Base-by-base conservation (phyloP, 2,888 invertebrate species). In the Eupithecia centaureata region DNA sequence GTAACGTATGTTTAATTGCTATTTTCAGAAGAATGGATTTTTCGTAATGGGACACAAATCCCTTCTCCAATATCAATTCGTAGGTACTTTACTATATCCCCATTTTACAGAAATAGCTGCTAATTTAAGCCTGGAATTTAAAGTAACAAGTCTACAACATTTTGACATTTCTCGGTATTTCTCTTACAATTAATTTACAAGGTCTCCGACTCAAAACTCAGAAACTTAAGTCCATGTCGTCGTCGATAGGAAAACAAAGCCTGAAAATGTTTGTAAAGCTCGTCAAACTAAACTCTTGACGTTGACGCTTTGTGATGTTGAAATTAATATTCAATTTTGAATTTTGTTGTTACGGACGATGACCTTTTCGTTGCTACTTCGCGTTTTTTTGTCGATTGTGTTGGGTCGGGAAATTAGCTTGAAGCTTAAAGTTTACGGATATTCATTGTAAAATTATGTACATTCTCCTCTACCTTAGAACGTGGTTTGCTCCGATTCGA, bases 261-360 rank as follows among this genome's bases (percentile, higher is more conserved):
- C 80, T 71, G 77, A 78, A 79, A 82, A 83, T 74, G 71, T 74
- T 74, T 73, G 69, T 66, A 32, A 57, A 22, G 32, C 32, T 22
- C 18, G 25, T 66, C 47, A 66, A 57, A 61, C 47, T 56, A 33
- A 57, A 61, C 33, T 56, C 47, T 33, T 32, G 52, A 35, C 27
- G 47, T 32, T 61, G 60, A 1, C 27, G 30, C 27, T 54, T 27
- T 54, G 15, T 22, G 32, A 57, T 57, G 57, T 57, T 57, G 15
- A 56, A 54, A 56, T 61, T 52, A 52, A 52, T 61, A 33, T 52
- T 33, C 32, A 25, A 15, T 61, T 25, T 25, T 0, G 30, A 32
- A 18, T 61, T 61, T 42, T 8, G 8, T 38, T 38, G 2, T 18
- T 1, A 2, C n/a, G n/a, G n/a, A 1, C 38, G 35, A 35, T 15